Base-by-base conservation (phyloP, 1,140 invertebrate genomes). In the Drosophila littoralis region DNA sequence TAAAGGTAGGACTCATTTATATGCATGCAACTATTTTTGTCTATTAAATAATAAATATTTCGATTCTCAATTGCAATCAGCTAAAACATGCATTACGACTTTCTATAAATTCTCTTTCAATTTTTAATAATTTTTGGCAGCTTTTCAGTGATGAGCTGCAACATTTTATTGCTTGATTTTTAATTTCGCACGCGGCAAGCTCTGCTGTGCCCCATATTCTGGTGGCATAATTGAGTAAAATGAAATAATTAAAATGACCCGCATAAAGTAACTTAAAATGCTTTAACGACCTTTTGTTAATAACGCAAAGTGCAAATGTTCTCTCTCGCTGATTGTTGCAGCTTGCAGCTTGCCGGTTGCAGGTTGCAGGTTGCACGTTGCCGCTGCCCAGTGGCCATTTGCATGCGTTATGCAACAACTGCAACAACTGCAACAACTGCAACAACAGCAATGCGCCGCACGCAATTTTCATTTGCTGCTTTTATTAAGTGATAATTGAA, bases 401-500 rank as follows among this genome's bases (percentile, higher is more conserved):
- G 33, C 65, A 63, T 43, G 57, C 71, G 57, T 60, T 58, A 69
- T 71, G 68, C 60, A 28, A 28, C 57, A 66, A 66, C 55, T 63
- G 60, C 80, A 40, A 5, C 59, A 64, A 42, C 50, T 54, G 36
- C 38, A 43, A 63, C 75, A 43, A 55, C 58, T 42, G 60, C 67
- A 63, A 63, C 77, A 61, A 67, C 77, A 65, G 72, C 77, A 65
- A 67, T 54, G 73, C 73, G 36, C 65, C 52, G 45, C 71, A 69
- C 66, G 84, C 83, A 77, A 84, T 89, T 88, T 88, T 66, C 77
- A 79, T 86, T 80, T 74, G 54, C 76, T 63, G 68, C 43, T 75
- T 67, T 88, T 88, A 88, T 89, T 88, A 88, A 88, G 84, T 88
- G 84, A 89, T 88, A 88, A 88, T 88, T 88, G 84, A 89, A 88